phyloP scores from a whole-genome alignment of 35 echinoderm and acorn worm genomes.

The Ophioderma brevispina region DNA sequence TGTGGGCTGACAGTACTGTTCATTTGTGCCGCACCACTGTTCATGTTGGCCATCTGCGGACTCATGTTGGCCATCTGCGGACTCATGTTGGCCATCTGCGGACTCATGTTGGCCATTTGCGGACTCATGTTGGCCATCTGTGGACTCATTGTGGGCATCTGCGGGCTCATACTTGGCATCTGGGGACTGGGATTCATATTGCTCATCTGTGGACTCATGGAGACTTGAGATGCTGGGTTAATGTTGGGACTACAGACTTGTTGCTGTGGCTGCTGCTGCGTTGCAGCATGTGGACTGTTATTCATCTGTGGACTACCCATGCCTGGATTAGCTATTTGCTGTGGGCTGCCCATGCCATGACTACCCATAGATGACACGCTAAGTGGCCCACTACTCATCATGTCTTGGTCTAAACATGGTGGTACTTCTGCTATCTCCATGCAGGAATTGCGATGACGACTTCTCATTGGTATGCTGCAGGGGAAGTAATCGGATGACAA shows the following conservation, averaged over 20 bases:
- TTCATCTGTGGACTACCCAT: conserved; percentile 67
- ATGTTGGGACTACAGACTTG: conserved; percentile 71
- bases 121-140: conserved; percentile 29
- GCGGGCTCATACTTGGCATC: conserved; percentile 29
- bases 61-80: conserved; percentile 17
- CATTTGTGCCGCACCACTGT: background rate
- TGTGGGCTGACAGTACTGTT: conserved; percentile 31
- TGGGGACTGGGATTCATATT: conserved; percentile 68
- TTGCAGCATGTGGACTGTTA: conserved; percentile 46
- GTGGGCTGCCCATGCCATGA: conserved; percentile 41
- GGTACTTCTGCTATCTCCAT: conserved; percentile 86
- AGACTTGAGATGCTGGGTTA: conserved; percentile 30
- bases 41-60: background rate
- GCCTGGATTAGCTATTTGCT: background rate
- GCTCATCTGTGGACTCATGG: conserved; percentile 19
- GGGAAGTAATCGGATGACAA: background rate
- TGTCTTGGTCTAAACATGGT: conserved; percentile 17
- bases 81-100: conserved; percentile 38
- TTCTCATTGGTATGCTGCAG: background rate
- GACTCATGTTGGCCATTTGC: conserved; percentile 37
- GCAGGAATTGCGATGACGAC: conserved; percentile 54
- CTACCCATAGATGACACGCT: conserved; percentile 18
- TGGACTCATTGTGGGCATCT: conserved; percentile 23
- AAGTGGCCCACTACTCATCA: conserved; percentile 57
- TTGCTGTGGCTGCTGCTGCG: conserved; percentile 62